Evolutionary conservation across 2,113 vertebrate species (phyloP).

Genomic region (Cyanoliseus patagonus): DNA sequence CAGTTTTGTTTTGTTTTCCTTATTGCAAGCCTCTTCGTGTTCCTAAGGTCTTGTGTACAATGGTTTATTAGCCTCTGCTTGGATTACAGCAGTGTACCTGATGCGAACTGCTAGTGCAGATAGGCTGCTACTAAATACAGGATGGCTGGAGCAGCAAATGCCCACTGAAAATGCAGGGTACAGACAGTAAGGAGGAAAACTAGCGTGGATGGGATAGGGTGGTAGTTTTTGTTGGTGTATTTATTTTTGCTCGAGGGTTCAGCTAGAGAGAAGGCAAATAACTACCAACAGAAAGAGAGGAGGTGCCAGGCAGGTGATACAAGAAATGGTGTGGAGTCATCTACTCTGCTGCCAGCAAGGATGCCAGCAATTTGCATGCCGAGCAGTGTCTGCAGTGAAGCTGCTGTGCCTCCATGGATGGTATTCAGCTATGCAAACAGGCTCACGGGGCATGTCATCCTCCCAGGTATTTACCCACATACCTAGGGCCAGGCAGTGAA

Average conservation of each 20-base stretch:
- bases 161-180: neutral
- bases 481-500: neutral
- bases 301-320: neutral
- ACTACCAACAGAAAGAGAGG: neutral
- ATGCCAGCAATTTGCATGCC: neutral
- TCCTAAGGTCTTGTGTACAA: neutral
- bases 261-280: neutral
- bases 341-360: neutral
- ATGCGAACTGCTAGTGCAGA: neutral
- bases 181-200: neutral
- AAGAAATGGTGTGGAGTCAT: neutral
- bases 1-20: neutral
- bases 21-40: neutral
- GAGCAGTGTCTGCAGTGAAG: neutral
- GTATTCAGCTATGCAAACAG: neutral
- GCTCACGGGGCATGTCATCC: neutral
- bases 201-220: accelerated
- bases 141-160: neutral
- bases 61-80: neutral
- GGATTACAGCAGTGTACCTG: neutral
- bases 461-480: neutral
- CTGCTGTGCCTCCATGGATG: neutral
- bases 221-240: neutral
- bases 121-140: neutral
- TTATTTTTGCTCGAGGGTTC: neutral